Evolutionary conservation across 2,113 vertebrate genomes (phyloP).

Genomic region (rat (Rattus norvegicus)): DNA sequence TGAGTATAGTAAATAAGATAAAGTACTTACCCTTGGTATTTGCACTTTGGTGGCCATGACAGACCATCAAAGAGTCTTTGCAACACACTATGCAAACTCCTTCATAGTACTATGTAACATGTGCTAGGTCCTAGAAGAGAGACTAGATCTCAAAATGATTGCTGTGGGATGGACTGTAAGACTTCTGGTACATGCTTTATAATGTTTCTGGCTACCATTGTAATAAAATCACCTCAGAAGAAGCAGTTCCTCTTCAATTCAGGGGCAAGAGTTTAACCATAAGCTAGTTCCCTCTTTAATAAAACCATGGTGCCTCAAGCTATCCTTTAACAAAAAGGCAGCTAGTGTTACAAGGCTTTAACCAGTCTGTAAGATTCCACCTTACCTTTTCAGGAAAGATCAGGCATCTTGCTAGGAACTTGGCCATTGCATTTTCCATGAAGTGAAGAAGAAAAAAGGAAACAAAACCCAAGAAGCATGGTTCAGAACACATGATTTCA

Average conservation of each 20-base stretch:
- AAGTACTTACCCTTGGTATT: not conserved
- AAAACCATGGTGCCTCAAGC: not conserved
- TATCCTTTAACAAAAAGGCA: not conserved
- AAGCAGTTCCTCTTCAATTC: not conserved
- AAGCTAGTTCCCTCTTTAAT: not conserved
- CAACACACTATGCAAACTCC: not conserved
- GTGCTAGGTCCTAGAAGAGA: not conserved
- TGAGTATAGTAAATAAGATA: constrained; percentile 9
- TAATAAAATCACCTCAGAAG: not conserved
- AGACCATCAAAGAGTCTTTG: not conserved
- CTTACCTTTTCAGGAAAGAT: not conserved
- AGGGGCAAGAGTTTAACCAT: not conserved
- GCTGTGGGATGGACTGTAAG: not conserved
- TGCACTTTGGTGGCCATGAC: not conserved
- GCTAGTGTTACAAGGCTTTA: not conserved
- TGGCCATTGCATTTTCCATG: not conserved
- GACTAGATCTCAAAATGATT: not conserved
- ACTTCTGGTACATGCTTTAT: not conserved
- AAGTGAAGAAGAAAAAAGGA: not conserved
- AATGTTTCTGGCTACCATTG: not conserved
- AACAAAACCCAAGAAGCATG: not conserved
- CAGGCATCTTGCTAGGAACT: not conserved
- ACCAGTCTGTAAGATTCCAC: not conserved
- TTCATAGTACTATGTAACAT: not conserved
- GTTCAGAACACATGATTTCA: constrained; percentile 52